Base-by-base conservation (phyloP, 2,113 vertebrate species). In the Xiphophorus maculatus region DNA sequence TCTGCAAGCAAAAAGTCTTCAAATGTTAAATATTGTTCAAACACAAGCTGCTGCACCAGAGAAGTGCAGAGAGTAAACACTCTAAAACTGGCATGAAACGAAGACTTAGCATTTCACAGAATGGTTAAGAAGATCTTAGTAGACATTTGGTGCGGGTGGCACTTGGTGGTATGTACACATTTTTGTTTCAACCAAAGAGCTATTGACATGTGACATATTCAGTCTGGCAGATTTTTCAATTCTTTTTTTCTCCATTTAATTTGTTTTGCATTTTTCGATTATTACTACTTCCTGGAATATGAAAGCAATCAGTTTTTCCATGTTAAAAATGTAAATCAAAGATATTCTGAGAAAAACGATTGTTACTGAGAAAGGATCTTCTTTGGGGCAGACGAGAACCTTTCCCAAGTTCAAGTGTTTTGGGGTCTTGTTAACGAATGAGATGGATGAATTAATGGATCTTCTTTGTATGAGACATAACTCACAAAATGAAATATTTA, bases 41-140 rank as follows among this genome's bases (percentile, higher is more conserved):
- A 69, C 67, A 54, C 44, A 69, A 69, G 29, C 44, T 69, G 67
- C 27, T 69, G 44, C 8, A 54, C 44, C 22, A 33, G 29, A 69
- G 28, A 69, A 54, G 9, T 54, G 44, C 42, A 54, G 44, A 51
- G 28, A 54, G 30, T 10, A 54, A 33, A 14, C 19, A 44, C 25
- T 27, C 65, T n/a, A 42, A 66, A 66, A 42, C 65, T 27, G 25
- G 40, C 42, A 69, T 28, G 25, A 69, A 54, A 54, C n/a, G 13
- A 67, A 44, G 65, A 44, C 37, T 44, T 67, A 66, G 25, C 35
- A 42, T 42, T 42, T 65, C 33, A 32, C 63, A 67, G 40, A 67
- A 29, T 27, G 37, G 13, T 19, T 69, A 32, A n/a, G 37, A 30
- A 25, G 17, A 54, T 69, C 32, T 54, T 25, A 32, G 28, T 11